Percentiles rank a stretch among this genome's conserved stretches.
phyloP scores from a whole-genome alignment of 2,888 invertebrate genomes.

The Lithophane semibrunnea region DNA sequence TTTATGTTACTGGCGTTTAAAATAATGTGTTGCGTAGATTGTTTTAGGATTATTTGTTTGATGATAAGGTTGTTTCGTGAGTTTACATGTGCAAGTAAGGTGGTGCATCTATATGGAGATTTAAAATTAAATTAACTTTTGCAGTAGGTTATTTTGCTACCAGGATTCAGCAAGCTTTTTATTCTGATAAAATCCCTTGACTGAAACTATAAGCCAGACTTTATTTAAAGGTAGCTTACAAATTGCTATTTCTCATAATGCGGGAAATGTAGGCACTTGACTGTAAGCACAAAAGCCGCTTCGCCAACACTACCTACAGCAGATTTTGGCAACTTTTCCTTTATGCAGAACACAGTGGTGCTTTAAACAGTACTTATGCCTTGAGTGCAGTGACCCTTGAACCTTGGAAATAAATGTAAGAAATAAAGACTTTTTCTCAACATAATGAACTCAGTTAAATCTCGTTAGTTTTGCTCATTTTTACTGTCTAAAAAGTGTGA shows the following conservation, averaged over 20 bases:
- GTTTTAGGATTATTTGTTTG: constrained; percentile 28
- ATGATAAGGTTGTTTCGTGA: not conserved
- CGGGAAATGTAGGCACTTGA: constrained; percentile 31
- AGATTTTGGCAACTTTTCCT: constrained; percentile 41
- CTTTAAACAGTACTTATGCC: constrained; percentile 18
- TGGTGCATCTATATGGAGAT: not conserved
- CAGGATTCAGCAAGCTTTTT: not conserved
- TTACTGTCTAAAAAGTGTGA: constrained; percentile 25
- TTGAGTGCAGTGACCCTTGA: constrained; percentile 20
- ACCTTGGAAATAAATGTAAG: constrained; percentile 13
- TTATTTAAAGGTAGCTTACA: constrained; percentile 12
- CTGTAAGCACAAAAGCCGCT: constrained; percentile 39
- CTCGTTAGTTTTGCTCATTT: constrained; percentile 22
- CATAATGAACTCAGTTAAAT: constrained; percentile 30
- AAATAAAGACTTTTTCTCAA: constrained; percentile 20
- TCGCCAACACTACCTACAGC: constrained; percentile 25
- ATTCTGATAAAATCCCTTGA: not conserved
- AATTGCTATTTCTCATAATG: constrained; percentile 19
- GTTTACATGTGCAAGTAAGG: not conserved
- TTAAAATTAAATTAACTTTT: not conserved
- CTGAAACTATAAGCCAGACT: not conserved
- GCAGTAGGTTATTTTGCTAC: not conserved
- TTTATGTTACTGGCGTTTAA: constrained; percentile 34
- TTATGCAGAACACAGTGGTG: constrained; percentile 20
- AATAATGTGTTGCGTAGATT: constrained; percentile 16